A percentile compares a stretch with the other conserved stretches of the same genome.
Evolutionary conservation across 2,797 vertebrate genomes (phyloP).

Genomic region (Euphonia xanthogaster): DNA sequence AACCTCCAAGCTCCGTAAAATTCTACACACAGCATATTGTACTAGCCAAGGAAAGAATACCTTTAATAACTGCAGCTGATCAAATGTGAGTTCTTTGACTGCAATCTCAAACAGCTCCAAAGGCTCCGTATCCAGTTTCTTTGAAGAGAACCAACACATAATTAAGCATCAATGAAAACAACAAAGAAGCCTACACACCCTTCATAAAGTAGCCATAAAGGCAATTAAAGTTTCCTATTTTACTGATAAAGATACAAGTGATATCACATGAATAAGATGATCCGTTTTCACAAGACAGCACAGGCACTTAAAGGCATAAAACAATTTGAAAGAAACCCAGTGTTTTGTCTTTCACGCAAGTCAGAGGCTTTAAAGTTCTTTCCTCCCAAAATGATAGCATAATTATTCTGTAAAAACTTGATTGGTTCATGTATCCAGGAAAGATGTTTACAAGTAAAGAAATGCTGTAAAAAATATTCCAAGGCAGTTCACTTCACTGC

Average conservation of each 20-base stretch:
- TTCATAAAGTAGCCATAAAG: background rate
- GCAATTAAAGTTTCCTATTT: background rate
- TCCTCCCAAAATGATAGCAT: background rate
- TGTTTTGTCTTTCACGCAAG: background rate
- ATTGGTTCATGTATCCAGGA: background rate
- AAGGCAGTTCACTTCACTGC: background rate
- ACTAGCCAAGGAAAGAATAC: conserved; percentile 66
- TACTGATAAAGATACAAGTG: background rate
- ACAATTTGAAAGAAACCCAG: background rate
- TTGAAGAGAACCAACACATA: conserved; percentile 18
- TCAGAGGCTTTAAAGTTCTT: background rate
- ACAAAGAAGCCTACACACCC: background rate
- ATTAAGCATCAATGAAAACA: background rate
- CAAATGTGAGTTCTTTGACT: conserved; percentile 94
- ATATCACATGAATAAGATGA: background rate
- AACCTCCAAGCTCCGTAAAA: background rate
- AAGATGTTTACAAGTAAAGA: background rate
- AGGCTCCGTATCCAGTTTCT: conserved; percentile 90
- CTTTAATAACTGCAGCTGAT: conserved; percentile 96
- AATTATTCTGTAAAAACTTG: background rate
- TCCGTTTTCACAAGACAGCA: background rate
- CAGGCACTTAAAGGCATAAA: background rate
- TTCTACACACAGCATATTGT: background rate
- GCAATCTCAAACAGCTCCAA: conserved; percentile 93
- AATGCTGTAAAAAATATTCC: background rate